phyloP scores from a whole-genome alignment of 2,797 vertebrate genomes.

The Pseudocheirus occidentalis region DNA sequence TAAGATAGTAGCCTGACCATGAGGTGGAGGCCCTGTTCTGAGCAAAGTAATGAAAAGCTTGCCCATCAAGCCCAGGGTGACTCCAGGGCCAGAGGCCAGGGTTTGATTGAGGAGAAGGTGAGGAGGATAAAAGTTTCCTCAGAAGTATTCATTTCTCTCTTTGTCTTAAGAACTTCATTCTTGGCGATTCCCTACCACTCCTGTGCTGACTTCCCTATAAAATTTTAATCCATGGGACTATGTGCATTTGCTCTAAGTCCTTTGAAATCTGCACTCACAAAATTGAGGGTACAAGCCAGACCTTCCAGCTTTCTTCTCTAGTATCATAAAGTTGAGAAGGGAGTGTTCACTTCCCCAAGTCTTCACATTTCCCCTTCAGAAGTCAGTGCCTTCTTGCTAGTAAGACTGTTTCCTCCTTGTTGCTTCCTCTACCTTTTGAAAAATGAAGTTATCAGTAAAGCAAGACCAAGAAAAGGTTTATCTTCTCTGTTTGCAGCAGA shows the following conservation, averaged over 20 bases:
- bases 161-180: background rate
- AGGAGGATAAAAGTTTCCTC: background rate
- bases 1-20: too few relatives aligned
- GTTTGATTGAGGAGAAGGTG: background rate
- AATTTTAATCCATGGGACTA: background rate
- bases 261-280: background rate
- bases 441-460: background rate
- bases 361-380: background rate
- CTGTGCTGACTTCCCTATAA: background rate
- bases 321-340: background rate
- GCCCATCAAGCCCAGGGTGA: background rate
- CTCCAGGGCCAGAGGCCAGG: background rate
- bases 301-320: background rate
- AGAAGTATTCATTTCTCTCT: background rate
- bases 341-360: background rate
- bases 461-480: background rate
- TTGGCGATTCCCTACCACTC: background rate
- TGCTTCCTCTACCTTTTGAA: background rate
- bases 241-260: background rate
- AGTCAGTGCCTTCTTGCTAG: background rate
- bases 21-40: background rate
- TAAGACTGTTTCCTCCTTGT: background rate
- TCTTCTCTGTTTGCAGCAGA: background rate
- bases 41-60: background rate
- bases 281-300: background rate